These are phyloP conservation scores for Agrenia bidenticulata DNA, from an alignment of 2,888 invertebrate species.

Conservation along the genomic window DNA sequence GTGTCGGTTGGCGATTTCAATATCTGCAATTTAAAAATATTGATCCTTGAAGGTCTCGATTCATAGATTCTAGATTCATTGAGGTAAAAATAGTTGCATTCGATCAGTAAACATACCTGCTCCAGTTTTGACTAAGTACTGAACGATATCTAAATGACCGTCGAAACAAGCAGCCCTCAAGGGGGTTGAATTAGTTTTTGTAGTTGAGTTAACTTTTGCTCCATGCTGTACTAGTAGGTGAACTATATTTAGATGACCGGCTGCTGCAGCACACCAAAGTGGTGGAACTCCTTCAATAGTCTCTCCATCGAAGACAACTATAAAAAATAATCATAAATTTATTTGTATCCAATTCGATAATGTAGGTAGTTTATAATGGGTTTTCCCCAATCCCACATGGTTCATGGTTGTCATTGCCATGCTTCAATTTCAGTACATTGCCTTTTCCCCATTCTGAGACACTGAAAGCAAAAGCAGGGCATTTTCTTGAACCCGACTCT, in stretches of 20 bases:
- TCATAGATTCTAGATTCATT: neutral
- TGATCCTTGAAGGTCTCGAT: no score
- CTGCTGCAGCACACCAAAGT: constrained; percentile 94
- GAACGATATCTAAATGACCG: constrained; percentile 91
- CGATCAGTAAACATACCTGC: constrained; percentile 65
- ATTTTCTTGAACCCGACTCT: no score
- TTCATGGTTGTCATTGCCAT: no score
- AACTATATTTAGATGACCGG: constrained; percentile 73
- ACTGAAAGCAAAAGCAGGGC: no score
- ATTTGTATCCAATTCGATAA: no score
- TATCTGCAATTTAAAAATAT: constrained; percentile 65
- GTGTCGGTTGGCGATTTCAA: constrained; percentile 92
- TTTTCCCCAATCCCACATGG: no score
- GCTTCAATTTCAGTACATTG: no score
- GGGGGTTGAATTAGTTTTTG: constrained; percentile 76
- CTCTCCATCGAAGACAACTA: constrained; percentile 95
- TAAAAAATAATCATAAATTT: constrained; percentile 49
- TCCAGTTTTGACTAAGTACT: constrained; percentile 84
- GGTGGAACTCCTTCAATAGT: constrained; percentile 96
- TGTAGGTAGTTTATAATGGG: no score
- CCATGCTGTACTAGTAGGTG: constrained; percentile 78
- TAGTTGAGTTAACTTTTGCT: constrained; percentile 91
- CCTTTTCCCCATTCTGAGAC: no score
- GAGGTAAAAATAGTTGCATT: no score
- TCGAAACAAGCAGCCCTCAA: constrained; percentile 90